Conservation (phyloP, 2,797 vertebrate species). For the Macropus fuliginosus region DNA sequence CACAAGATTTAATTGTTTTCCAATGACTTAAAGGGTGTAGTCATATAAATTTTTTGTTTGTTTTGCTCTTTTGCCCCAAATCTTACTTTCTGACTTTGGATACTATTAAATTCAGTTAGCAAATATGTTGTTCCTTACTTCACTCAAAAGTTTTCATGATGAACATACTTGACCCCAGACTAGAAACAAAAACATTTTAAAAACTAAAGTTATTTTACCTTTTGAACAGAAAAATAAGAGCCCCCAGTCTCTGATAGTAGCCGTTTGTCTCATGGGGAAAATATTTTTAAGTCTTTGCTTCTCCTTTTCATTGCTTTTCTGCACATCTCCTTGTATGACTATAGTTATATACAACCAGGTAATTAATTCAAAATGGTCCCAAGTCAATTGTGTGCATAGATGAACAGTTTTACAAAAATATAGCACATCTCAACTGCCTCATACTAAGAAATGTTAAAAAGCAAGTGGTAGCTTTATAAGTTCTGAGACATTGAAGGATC, state of each 20-base stretch:
- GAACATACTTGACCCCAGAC: background rate
- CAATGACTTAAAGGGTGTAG: conserved; percentile 3
- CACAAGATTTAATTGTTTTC: conserved; percentile 3
- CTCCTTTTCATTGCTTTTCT: conserved; percentile 32
- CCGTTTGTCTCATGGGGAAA: conserved; percentile 38
- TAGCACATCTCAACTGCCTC: background rate
- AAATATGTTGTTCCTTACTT: background rate
- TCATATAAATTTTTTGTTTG: background rate
- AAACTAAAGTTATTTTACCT: background rate
- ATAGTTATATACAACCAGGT: background rate
- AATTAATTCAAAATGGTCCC: background rate
- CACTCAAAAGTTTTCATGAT: background rate
- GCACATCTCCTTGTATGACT: background rate
- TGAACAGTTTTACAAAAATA: background rate
- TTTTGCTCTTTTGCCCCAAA: background rate
- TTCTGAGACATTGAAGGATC: background rate
- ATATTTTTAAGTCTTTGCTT: conserved; percentile 46
- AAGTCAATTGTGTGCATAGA: background rate
- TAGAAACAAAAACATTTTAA: background rate
- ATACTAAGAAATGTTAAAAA: background rate
- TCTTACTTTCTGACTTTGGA: background rate
- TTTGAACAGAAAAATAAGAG: background rate
- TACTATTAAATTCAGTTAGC: background rate
- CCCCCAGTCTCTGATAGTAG: background rate
- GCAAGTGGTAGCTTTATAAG: background rate